Conservation (phyloP, 2,113 vertebrate genomes). For the Anguilla rostrata region DNA sequence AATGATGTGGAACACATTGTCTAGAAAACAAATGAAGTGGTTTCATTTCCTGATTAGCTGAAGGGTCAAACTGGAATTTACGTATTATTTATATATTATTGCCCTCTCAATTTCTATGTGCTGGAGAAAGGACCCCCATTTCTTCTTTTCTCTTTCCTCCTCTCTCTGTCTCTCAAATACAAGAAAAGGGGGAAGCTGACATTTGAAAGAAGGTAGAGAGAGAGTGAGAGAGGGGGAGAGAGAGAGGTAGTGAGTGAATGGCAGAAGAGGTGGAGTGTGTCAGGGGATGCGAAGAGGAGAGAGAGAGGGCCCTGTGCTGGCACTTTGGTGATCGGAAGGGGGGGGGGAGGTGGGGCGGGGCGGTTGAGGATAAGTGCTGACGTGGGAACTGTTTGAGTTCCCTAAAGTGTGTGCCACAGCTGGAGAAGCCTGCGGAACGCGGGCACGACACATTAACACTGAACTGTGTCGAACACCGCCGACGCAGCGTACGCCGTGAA, state of each 20-base stretch:
- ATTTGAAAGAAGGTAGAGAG: neutral
- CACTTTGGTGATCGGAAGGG: conserved; percentile 44
- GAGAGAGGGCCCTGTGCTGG: neutral
- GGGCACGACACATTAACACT: too few relatives aligned
- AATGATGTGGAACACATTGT: too few relatives aligned
- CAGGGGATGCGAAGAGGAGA: neutral
- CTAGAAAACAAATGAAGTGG: too few relatives aligned
- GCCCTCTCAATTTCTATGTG: too few relatives aligned
- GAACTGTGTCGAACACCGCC: too few relatives aligned
- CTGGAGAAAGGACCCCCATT: too few relatives aligned
- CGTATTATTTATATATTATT: too few relatives aligned
- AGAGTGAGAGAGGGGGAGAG: conserved; percentile 4
- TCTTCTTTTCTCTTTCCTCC: too few relatives aligned
- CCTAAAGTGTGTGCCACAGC: conserved; percentile 11
- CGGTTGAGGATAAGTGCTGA: conserved; percentile 34
- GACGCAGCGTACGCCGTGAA: neutral
- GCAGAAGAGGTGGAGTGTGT: neutral
- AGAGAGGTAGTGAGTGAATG: conserved; percentile 9
- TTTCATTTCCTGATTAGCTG: too few relatives aligned
- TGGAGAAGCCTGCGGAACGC: neutral
- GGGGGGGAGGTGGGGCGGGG: conserved; percentile 14
- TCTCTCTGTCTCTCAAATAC: too few relatives aligned
- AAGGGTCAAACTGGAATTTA: too few relatives aligned
- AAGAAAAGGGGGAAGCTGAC: too few relatives aligned
- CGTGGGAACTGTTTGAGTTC: conserved; percentile 36